A percentile compares a stretch with the other conserved stretches of the same genome.
Conservation (phyloP, 2,113 vertebrate genomes). For the Ursus arctos region DNA sequence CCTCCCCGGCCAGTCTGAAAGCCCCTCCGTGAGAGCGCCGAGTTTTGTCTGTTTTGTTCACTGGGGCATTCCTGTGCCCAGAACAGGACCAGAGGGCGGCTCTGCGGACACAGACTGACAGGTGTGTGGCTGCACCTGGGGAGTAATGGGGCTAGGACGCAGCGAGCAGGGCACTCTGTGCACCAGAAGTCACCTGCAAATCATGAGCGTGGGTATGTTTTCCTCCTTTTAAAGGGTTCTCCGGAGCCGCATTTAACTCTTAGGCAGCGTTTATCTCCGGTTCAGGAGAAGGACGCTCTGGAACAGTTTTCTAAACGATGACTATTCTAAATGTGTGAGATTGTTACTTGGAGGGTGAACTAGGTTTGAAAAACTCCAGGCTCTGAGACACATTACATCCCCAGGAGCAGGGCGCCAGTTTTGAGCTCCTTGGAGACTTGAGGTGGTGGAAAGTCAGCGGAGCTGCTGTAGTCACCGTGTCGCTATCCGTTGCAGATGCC, state of each 20-base stretch:
- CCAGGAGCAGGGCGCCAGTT: rapidly evolving
- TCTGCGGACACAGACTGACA: rapidly evolving
- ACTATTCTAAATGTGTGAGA: rapidly evolving
- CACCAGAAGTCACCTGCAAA: rapidly evolving
- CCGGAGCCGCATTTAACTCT: rapidly evolving
- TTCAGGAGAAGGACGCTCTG: neutral
- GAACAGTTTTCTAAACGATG: rapidly evolving
- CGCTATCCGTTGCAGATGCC: slow-evolving; percentile 89
- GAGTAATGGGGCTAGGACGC: rapidly evolving
- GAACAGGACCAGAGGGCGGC: rapidly evolving
- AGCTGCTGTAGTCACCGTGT: neutral
- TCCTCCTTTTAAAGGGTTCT: neutral
- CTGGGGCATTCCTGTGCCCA: neutral
- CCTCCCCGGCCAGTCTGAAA: rapidly evolving
- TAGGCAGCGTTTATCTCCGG: rapidly evolving
- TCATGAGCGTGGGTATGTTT: rapidly evolving
- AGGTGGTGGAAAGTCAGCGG: rapidly evolving
- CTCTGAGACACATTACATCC: rapidly evolving
- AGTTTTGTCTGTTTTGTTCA: neutral
- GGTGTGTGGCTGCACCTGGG: rapidly evolving
- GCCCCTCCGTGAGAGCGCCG: rapidly evolving
- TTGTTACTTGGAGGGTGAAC: rapidly evolving
- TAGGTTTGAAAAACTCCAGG: rapidly evolving
- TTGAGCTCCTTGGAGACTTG: rapidly evolving
- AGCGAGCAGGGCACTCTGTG: rapidly evolving